Conservation (phyloP, 2,797 vertebrate genomes). For the Mormyrops boulengeri region DNA sequence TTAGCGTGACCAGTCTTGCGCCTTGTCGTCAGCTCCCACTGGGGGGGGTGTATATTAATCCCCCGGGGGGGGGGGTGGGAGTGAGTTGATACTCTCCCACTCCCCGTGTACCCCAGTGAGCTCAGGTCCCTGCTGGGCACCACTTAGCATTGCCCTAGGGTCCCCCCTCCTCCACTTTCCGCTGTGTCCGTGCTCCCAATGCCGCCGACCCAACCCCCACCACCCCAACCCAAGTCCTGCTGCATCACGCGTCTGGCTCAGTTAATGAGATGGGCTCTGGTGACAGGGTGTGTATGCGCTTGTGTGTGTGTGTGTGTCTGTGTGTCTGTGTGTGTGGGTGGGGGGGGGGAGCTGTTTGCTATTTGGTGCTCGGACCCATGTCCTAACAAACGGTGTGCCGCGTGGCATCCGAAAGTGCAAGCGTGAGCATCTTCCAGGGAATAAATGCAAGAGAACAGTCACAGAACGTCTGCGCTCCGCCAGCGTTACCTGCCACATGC, state of each 20-base stretch:
- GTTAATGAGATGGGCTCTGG: conserved; percentile 1
- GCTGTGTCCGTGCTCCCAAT: background rate
- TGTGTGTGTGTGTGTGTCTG: background rate
- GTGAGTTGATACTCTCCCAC: background rate
- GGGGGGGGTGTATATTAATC: background rate
- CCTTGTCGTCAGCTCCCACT: background rate
- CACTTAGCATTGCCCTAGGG: background rate
- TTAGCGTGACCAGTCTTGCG: background rate
- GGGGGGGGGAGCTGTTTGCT: background rate
- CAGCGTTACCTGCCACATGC: background rate
- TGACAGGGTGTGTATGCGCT: background rate
- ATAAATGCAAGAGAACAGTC: background rate
- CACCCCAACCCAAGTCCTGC: no score
- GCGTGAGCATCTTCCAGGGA: background rate
- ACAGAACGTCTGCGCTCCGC: background rate
- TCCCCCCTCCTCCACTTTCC: background rate
- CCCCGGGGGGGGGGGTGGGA: background rate
- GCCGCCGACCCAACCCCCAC: background rate
- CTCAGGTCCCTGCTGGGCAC: background rate
- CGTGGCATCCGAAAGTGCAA: background rate
- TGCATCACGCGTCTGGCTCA: background rate
- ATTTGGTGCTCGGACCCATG: background rate
- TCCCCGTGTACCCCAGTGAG: background rate
- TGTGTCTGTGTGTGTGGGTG: background rate
- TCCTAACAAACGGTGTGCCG: background rate